Conservation (phyloP, 2,797 vertebrate species). For the Gallinago solitaria region DNA sequence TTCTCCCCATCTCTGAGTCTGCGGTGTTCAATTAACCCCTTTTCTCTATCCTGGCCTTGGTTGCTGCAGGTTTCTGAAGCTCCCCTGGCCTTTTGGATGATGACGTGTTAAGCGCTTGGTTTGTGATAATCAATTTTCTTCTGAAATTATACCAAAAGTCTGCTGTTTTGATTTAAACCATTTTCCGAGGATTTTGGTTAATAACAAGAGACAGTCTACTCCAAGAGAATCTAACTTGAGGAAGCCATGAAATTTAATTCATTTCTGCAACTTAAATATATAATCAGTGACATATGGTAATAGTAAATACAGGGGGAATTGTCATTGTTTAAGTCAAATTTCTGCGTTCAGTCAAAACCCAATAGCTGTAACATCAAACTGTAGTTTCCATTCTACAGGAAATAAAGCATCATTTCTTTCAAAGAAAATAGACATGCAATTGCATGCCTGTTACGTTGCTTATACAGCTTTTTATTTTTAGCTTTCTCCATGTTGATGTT, state of each 20-base stretch:
- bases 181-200: constrained; percentile 39
- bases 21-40: constrained; percentile 10
- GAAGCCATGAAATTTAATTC: constrained; percentile 66
- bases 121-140: constrained; percentile 47
- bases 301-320: constrained; percentile 59
- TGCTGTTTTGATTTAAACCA: constrained; percentile 48
- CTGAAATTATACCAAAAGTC: constrained; percentile 20
- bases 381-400: constrained; percentile 57
- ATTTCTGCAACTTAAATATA: constrained; percentile 68
- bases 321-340: constrained; percentile 59
- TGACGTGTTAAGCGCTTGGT: background rate
- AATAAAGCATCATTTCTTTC: constrained; percentile 57
- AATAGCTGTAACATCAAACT: constrained; percentile 67
- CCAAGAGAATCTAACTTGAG: constrained; percentile 53
- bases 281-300: constrained; percentile 72
- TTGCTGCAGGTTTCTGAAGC: background rate
- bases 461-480: constrained; percentile 48
- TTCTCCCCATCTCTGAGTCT: background rate
- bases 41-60: background rate
- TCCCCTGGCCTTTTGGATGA: background rate
- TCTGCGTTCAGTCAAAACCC: constrained; percentile 64
- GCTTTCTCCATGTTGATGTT: background rate
- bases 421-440: constrained; percentile 55
- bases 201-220: constrained; percentile 35
- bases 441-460: constrained; percentile 65